Conservation (phyloP, 2,113 vertebrate species). For the Myotis davidii region DNA sequence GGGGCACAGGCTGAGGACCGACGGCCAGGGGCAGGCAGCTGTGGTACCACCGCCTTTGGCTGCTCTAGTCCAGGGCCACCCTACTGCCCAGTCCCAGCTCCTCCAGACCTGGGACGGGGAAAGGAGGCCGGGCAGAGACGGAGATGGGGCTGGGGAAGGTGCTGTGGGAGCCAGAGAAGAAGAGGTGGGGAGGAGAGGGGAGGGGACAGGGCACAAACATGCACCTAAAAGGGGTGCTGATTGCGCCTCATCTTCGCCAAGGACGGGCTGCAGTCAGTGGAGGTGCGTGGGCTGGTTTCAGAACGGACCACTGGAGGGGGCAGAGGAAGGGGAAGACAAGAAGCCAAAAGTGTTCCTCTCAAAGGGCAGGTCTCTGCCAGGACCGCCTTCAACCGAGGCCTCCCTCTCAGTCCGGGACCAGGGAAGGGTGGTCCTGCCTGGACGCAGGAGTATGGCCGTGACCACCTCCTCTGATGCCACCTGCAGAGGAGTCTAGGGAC, state of each 20-base stretch:
- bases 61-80: neutral
- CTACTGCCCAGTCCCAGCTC: neutral
- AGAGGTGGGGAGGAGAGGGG: neutral
- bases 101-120: too few species aligned
- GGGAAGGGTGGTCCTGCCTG: neutral
- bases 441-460: neutral
- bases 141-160: neutral
- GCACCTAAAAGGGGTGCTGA: neutral
- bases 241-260: neutral
- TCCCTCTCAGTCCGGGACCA: neutral
- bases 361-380: neutral
- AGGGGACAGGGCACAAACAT: neutral
- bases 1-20: neutral
- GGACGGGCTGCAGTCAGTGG: rapidly evolving
- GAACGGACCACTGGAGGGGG: neutral
- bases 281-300: neutral
- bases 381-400: neutral
- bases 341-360: neutral
- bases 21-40: neutral
- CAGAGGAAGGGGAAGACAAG: neutral
- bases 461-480: neutral
- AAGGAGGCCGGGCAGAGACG: neutral
- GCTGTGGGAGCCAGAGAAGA: neutral
- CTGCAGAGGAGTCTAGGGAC: neutral
- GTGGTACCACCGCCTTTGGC: neutral